Conservation (phyloP, 2,113 vertebrate genomes). For the Oryzias javanicus region DNA sequence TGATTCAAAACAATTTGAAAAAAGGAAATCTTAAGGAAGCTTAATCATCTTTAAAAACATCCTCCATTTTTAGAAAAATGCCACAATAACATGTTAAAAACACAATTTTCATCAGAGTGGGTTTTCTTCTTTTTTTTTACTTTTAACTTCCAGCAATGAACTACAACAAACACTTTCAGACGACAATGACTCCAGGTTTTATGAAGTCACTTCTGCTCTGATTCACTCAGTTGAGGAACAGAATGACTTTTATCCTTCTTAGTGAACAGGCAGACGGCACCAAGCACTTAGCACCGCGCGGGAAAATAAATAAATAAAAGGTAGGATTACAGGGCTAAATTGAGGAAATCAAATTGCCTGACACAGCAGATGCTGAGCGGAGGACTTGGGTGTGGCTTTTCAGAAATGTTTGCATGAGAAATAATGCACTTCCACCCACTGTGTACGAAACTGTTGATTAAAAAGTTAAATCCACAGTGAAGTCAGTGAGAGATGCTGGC, state of each 20-base stretch:
- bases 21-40: too few species aligned
- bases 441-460: not conserved
- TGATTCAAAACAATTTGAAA: too few species aligned
- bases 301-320: conserved; percentile 72
- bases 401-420: conserved; percentile 22
- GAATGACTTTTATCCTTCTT: conserved; percentile 48
- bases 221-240: conserved; percentile 17
- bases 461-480: not conserved
- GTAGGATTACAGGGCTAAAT: conserved; percentile 68
- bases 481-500: too few species aligned
- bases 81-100: too few species aligned
- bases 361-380: conserved; percentile 53
- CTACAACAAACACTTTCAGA: not conserved
- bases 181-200: not conserved
- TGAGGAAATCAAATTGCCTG: conserved; percentile 72
- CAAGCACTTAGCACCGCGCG: conserved; percentile 57
- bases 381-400: conserved; percentile 36
- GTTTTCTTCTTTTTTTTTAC: too few species aligned
- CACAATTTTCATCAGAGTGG: too few species aligned
- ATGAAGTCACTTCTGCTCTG: conserved; percentile 1
- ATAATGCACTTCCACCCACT: conserved; percentile 14
- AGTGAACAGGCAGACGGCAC: conserved; percentile 24
- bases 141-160: not conserved
- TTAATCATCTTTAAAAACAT: too few species aligned
- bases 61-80: too few species aligned